Percentiles rank a stretch among this genome's conserved stretches.
Evolutionary conservation across 2,113 vertebrate species (phyloP).

Genomic region (Aspidoscelis tigris): DNA sequence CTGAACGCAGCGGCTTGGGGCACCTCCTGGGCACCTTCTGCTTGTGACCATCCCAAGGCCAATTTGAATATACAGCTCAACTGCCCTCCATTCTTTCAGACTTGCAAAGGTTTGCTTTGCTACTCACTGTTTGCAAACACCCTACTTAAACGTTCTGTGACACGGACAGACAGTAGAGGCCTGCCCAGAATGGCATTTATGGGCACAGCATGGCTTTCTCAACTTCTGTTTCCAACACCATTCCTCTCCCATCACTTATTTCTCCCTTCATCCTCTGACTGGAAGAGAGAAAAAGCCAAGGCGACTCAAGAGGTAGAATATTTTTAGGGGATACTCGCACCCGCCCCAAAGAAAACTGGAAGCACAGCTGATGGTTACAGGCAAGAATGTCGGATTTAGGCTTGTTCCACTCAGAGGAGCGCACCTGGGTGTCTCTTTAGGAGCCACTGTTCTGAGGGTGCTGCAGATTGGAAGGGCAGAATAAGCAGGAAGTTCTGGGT

Average conservation of each 20-base stretch:
- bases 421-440: background rate
- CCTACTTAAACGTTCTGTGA: background rate
- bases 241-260: background rate
- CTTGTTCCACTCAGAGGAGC: background rate
- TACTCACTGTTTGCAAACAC: background rate
- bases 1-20: background rate
- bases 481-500: background rate
- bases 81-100: background rate
- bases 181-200: background rate
- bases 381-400: background rate
- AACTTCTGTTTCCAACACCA: too few relatives aligned
- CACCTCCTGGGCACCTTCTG: background rate
- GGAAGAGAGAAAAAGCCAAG: background rate
- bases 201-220: background rate
- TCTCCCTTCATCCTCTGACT: background rate
- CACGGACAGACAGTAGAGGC: background rate
- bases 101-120: background rate
- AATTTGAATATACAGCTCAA: background rate
- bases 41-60: background rate
- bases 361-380: background rate
- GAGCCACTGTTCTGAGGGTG: background rate
- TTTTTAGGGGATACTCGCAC: too few relatives aligned
- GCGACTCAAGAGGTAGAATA: background rate
- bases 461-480: background rate
- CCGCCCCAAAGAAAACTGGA: background rate